Base-by-base conservation (phyloP, 2,797 vertebrate genomes). In the Cottoperca gobio region DNA sequence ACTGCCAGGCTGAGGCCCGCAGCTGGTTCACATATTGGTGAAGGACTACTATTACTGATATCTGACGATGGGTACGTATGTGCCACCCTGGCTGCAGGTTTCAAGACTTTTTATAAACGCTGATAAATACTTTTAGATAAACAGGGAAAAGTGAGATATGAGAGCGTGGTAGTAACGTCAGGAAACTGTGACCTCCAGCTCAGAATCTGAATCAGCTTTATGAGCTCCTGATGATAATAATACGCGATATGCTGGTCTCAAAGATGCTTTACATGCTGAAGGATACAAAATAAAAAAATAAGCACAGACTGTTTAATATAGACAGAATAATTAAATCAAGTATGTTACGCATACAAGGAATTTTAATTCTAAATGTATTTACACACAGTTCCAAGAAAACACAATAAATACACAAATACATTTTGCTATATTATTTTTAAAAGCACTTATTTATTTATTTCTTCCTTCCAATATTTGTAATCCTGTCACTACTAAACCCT, bases 1-100 rank as follows among this genome's bases (percentile, higher is more conserved):
- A 23, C 61, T 81, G 87, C 86, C 84, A 80, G 84, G 83, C 76
- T 11, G 26, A 49, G 79, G 50, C 77, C 66, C 16, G 75, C 89
- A 93, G 91, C 91, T 93, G 90, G 84, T 76, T 60, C 76, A 16
- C 89, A 91, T 81, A 86, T 90, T 91, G 85, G 81, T 39, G 77
- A 65, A 61, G 60, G 48, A 37, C 59, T 60, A 23, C 74, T 76
- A 49, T 59, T 70, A 57, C 76, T 73, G 74, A 79, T 87, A 86
- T 61, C 68, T 49, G 57, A 71, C 66, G 54, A 42, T n/a, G 31
- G 35, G 53, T 42, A 4, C 31, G 6, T 39, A 21, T 39, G 55
- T 70, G 67, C 58, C 57, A 43, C 40, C 45, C 39, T 17, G 63
- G 37, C 59, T 54, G 50, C 26, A 78, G 78, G 54, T 74, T 82